These are phyloP conservation scores for Diabrotica undecimpunctata DNA, from an alignment of 1,140 invertebrate species.

Conservation along the genomic window DNA sequence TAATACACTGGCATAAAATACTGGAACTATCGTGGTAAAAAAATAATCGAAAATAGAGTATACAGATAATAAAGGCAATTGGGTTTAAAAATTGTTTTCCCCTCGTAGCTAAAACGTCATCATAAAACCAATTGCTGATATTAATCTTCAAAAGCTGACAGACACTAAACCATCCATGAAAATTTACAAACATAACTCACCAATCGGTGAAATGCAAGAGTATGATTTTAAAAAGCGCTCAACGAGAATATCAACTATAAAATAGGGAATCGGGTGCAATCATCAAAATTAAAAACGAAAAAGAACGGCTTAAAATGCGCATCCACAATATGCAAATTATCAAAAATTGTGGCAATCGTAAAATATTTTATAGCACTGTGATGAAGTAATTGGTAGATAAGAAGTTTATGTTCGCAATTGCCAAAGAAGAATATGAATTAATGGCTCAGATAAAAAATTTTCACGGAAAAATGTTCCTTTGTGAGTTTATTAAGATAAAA, in stretches of 20 bases:
- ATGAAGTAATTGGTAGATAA: constrained; percentile 30
- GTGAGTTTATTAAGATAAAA: too few species aligned
- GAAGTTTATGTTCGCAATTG: constrained; percentile 34
- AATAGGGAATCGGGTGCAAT: constrained; percentile 36
- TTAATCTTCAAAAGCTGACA: constrained; percentile 2
- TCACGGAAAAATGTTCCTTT: too few species aligned
- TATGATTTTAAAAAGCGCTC: constrained; percentile 5
- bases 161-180: neutral
- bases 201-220: neutral
- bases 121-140: constrained; percentile 2
- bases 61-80: too few species aligned
- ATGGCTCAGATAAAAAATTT: too few species aligned
- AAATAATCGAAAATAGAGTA: too few species aligned
- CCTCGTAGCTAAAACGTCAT: neutral
- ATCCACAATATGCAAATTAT: constrained; percentile 40
- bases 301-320: constrained; percentile 23
- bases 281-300: constrained; percentile 36
- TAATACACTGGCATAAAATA: too few species aligned
- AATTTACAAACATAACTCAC: constrained; percentile 2
- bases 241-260: constrained; percentile 34
- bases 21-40: too few species aligned
- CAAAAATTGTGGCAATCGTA: constrained; percentile 41
- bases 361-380: constrained; percentile 39
- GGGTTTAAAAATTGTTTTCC: too few species aligned
- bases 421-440: too few species aligned